These are phyloP conservation scores for Carettochelys insculpta DNA, from an alignment of 2,113 vertebrate species.

Conservation along the genomic window DNA sequence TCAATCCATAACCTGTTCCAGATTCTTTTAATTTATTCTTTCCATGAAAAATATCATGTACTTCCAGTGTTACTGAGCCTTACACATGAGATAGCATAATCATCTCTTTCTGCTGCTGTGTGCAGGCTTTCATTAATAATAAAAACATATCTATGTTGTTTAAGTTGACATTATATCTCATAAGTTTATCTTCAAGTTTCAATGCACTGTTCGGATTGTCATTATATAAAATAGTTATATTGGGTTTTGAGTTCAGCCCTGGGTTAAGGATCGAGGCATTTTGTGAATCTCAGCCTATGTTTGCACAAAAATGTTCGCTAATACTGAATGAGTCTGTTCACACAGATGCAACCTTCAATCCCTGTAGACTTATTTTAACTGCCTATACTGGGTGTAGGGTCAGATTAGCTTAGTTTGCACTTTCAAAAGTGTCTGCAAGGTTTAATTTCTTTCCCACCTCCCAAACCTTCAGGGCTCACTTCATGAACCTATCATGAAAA, in stretches of 20 bases:
- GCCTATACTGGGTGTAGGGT: background rate
- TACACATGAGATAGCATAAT: background rate
- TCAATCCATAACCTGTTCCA: background rate
- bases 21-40: background rate
- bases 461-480: background rate
- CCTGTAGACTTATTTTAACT: background rate
- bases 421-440: background rate
- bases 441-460: background rate
- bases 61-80: background rate
- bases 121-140: background rate
- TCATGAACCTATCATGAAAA: background rate
- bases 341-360: background rate
- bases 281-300: background rate
- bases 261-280: background rate
- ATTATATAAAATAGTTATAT: background rate
- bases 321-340: background rate
- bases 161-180: background rate
- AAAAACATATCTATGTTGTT: background rate
- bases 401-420: background rate
- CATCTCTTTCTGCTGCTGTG: background rate
- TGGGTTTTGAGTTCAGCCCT: background rate
- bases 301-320: background rate
- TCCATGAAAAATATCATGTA: fast-evolving
- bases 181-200: background rate
- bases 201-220: background rate